phyloP scores from a whole-genome alignment of 1,140 invertebrate genomes.

The Zaprionus davidi region DNA sequence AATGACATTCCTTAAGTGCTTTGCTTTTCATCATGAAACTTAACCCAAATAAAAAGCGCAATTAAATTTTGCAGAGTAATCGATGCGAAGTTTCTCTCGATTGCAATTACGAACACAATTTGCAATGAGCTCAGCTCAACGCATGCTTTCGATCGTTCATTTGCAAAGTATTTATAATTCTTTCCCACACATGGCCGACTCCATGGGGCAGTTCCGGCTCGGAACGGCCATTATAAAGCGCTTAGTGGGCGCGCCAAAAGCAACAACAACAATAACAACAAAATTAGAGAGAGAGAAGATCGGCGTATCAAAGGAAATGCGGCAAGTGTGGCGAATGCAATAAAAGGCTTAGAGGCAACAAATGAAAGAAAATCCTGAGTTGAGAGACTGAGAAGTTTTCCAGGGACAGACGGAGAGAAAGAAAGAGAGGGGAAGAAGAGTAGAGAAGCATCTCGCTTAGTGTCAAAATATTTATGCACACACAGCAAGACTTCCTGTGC shows the following conservation, averaged over 20 bases:
- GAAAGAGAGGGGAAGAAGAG: neutral
- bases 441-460: conserved; percentile 40
- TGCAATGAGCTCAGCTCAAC: conserved; percentile 32
- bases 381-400: conserved; percentile 25
- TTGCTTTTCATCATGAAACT: neutral
- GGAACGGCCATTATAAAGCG: conserved; percentile 47
- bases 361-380: conserved; percentile 46
- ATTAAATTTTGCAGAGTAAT: neutral
- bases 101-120: conserved; percentile 51
- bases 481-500: conserved; percentile 73
- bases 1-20: neutral
- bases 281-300: neutral
- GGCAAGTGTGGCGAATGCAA: conserved; percentile 59
- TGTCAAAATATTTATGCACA: conserved; percentile 81
- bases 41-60: neutral
- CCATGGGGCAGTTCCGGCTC: conserved; percentile 51
- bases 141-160: neutral
- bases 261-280: conserved; percentile 16
- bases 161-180: conserved; percentile 42
- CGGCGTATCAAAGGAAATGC: conserved; percentile 47
- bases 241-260: conserved; percentile 56
- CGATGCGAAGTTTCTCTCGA: conserved; percentile 41
- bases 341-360: conserved; percentile 63
- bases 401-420: neutral
- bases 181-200: conserved; percentile 17